A percentile compares a stretch with the other conserved stretches of the same genome.
phyloP scores from a whole-genome alignment of 2,888 invertebrate species.

The Andrena bicolor region DNA sequence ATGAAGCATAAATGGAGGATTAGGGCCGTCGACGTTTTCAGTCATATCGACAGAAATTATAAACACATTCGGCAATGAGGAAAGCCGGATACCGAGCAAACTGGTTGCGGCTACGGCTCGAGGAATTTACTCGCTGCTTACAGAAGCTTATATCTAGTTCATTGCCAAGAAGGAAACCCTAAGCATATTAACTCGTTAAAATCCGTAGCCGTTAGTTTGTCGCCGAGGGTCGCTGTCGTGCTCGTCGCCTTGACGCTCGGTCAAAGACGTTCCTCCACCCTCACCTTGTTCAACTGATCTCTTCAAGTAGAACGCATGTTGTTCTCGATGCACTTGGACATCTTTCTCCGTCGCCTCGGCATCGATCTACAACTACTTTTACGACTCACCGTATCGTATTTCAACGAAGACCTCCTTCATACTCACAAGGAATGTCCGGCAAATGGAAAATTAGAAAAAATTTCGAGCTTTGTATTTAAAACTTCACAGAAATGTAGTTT shows the following conservation, averaged over 20 bases:
- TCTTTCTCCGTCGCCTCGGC: neutral
- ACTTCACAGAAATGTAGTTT: too few species aligned
- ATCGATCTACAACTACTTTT: neutral
- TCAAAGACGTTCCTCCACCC: slow-evolving; percentile 62
- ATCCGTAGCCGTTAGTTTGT: slow-evolving; percentile 75
- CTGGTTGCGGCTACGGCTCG: slow-evolving; percentile 68
- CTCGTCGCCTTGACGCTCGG: slow-evolving; percentile 68
- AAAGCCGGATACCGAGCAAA: slow-evolving; percentile 47
- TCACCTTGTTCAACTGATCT: slow-evolving; percentile 46
- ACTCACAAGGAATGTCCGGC: too few species aligned
- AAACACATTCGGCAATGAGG: slow-evolving; percentile 44
- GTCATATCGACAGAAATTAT: slow-evolving; percentile 8
- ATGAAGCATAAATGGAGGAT: too few species aligned
- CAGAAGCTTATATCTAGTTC: slow-evolving; percentile 80
- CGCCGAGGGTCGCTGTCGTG: slow-evolving; percentile 74
- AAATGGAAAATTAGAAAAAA: neutral
- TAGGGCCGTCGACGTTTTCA: too few species aligned
- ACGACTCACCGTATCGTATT: neutral
- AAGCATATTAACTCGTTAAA: slow-evolving; percentile 81
- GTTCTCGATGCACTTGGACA: slow-evolving; percentile 20
- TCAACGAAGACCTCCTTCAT: neutral
- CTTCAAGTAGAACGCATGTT: slow-evolving; percentile 20
- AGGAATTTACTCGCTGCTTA: slow-evolving; percentile 78
- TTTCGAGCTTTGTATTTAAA: neutral
- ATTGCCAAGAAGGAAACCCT: slow-evolving; percentile 82